Percentiles rank a stretch among this genome's conserved stretches.
Evolutionary conservation across 2,888 invertebrate genomes (phyloP).

Genomic region (Microplitis manilae): DNA sequence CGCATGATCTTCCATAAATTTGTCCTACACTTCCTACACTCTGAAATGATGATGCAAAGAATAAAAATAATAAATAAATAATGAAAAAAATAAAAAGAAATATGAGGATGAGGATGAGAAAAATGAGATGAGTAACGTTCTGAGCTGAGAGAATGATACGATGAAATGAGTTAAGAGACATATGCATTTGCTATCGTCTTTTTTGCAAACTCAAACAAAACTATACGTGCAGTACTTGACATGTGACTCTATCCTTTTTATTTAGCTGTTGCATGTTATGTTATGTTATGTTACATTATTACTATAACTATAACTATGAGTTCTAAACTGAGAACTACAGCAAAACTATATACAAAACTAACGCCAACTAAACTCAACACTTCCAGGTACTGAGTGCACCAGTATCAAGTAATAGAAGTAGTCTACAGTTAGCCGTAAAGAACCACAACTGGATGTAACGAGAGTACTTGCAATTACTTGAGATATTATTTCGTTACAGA

Average conservation of each 20-base stretch:
- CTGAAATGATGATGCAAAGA: neutral
- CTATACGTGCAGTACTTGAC: neutral
- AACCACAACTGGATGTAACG: slow-evolving; percentile 22
- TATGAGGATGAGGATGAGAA: neutral
- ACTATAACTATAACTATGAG: neutral
- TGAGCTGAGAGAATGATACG: slow-evolving; percentile 7
- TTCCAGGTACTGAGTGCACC: slow-evolving; percentile 10
- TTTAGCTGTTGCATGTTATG: neutral
- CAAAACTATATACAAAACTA: neutral
- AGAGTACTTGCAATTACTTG: slow-evolving; percentile 24
- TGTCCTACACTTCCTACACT: neutral
- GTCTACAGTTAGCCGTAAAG: slow-evolving; percentile 18
- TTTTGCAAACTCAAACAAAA: neutral
- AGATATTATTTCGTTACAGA: slow-evolving; percentile 27
- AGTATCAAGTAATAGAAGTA: slow-evolving; percentile 3
- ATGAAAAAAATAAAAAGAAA: neutral
- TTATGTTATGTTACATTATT: neutral
- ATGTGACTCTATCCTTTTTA: neutral
- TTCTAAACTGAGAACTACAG: slow-evolving; percentile 27
- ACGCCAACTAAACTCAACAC: slow-evolving; percentile 20
- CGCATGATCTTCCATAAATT: neutral
- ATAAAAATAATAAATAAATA: no score
- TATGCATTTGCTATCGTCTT: neutral
- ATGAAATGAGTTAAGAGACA: neutral
- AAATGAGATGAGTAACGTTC: slow-evolving; percentile 4